Conservation (phyloP, 1,140 invertebrate genomes). For the Spodoptera frugiperda region DNA sequence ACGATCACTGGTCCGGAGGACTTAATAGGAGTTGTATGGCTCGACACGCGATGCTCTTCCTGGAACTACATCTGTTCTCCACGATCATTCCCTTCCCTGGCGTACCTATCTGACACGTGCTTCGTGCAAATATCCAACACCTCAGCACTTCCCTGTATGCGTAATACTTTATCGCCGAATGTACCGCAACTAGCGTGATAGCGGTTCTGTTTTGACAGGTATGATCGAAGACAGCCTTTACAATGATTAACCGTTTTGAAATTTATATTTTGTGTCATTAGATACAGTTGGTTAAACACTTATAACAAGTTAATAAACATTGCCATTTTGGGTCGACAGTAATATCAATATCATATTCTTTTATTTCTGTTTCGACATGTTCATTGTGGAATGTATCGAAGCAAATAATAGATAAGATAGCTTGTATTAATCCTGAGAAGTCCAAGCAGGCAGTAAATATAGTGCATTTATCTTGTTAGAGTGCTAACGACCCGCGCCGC, state of each 20-base stretch:
- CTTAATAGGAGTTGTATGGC: constrained; percentile 58
- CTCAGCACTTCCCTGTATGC: constrained; percentile 52
- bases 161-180: constrained; percentile 4
- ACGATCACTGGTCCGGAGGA: constrained; percentile 34
- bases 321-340: background rate
- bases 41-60: constrained; percentile 57
- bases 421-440: constrained; percentile 29
- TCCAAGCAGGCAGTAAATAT: constrained; percentile 48
- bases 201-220: constrained; percentile 16
- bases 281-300: background rate
- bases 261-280: constrained; percentile 11
- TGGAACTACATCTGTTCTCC: constrained; percentile 61
- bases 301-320: too few relatives aligned
- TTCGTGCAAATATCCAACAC: constrained; percentile 66
- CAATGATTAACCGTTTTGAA: background rate
- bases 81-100: constrained; percentile 52
- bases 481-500: constrained; percentile 52
- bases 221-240: background rate
- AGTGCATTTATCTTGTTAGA: constrained; percentile 51
- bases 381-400: constrained; percentile 10
- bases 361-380: background rate
- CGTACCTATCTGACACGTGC: constrained; percentile 58
- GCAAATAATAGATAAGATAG: constrained; percentile 23
- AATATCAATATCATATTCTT: background rate
- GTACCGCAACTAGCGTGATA: background rate